Base-by-base conservation (phyloP, 1,140 invertebrate species). In the Nomia melanderi region DNA sequence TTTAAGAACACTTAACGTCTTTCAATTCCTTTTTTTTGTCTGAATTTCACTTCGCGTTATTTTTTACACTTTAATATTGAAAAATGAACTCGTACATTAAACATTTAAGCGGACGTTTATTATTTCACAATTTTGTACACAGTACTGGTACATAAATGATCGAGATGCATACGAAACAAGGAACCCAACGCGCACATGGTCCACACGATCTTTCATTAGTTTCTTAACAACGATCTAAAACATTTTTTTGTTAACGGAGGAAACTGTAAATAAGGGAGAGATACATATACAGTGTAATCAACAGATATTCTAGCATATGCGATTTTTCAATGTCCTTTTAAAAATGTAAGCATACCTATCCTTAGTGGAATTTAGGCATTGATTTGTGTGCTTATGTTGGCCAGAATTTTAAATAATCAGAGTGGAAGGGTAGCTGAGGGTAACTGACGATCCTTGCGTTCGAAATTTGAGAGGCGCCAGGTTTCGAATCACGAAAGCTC, bases 281-380 rank as follows among this genome's bases (percentile, higher is more conserved):
- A 86, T 88, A 89, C 78, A 81, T 82, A 87, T 79, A 89, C 86
- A 89, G 81, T 72, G 84, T 90, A 91, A 88, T 90, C 84, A 86
- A 77, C 86, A 89, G 86, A 86, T 90, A 91, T 85, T 87, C 85
- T 91, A 90, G 86, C 85, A 79, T 91, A 91, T 89, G 88, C 88
- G 84, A 91, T 91, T 92, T 92, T 92, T 92, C 90, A 92, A 92
- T 92, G 90, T 92, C 90, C 90, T 91, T 92, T 90, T 87, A 88
- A 91, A 88, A 89, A 77, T 91, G 86, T 91, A 91, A 88, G 89
- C 87, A 86, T 89, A 90, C 87, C 82, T 88, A 90, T 85, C 81
- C 85, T 90, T 91, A 90, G 90, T 87, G 71, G 88, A 89, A 87
- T 88, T 90, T 91, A 89, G 88, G 83, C 83, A 88, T 89, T 90